Evolutionary conservation across 2,113 vertebrate genomes (phyloP).

Genomic region (Aldabrachelys gigantea): DNA sequence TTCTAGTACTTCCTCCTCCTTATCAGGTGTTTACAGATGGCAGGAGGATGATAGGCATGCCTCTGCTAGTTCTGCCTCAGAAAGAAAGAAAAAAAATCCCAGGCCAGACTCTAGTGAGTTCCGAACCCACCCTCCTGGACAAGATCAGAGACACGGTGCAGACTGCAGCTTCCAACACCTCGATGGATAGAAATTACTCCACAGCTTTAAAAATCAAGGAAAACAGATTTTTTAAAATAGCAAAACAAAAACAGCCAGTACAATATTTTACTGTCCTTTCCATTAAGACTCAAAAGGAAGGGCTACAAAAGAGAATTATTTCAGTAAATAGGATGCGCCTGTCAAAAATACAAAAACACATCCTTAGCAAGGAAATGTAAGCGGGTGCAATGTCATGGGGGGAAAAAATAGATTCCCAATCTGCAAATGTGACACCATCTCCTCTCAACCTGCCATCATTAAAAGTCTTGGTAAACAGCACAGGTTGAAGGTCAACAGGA

Average conservation of each 20-base stretch:
- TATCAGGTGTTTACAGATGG: conserved; percentile 56
- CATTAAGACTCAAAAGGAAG: neutral
- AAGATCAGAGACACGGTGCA: neutral
- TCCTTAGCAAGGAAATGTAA: neutral
- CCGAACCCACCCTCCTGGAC: neutral
- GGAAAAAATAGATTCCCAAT: neutral
- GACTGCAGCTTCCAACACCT: neutral
- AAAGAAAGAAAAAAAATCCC: neutral
- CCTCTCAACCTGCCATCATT: neutral
- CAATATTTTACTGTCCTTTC: neutral
- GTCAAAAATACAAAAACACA: neutral
- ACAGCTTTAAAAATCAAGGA: neutral
- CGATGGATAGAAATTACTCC: neutral
- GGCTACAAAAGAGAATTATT: neutral
- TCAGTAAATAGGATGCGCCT: neutral
- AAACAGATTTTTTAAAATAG: neutral
- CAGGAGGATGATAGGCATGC: neutral
- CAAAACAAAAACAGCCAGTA: neutral
- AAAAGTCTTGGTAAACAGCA: neutral
- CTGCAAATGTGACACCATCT: neutral
- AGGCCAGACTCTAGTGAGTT: neutral
- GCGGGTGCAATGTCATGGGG: neutral
- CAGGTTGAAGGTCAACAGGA: accelerated
- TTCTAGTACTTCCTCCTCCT: conserved; percentile 24
- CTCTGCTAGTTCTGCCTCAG: neutral